These are phyloP conservation scores for Zoanthus sansibaricus DNA, from an alignment of 92 coral and sea anemone species.

Conservation along the genomic window DNA sequence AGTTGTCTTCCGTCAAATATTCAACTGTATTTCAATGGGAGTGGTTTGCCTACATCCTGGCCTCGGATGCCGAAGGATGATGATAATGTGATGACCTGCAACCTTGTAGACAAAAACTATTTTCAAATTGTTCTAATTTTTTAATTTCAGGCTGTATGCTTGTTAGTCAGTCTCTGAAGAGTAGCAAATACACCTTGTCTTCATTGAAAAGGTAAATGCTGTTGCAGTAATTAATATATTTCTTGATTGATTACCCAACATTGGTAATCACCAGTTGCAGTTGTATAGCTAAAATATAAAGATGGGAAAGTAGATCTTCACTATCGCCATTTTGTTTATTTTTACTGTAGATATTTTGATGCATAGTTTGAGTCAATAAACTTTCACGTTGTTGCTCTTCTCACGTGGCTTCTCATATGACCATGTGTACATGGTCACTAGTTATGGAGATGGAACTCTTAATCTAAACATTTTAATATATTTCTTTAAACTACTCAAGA, in stretches of 20 bases:
- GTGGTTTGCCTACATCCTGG: neutral
- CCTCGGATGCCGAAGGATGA: too few relatives aligned
- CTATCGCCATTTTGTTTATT: neutral
- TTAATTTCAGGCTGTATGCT: conserved; percentile 63
- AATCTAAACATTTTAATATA: neutral
- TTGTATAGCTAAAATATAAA: neutral
- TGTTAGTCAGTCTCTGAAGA: conserved; percentile 86
- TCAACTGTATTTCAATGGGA: neutral
- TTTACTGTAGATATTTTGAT: neutral
- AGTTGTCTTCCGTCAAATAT: too few relatives aligned
- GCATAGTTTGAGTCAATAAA: neutral
- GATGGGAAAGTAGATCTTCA: neutral
- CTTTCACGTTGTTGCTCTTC: too few relatives aligned
- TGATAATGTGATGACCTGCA: too few relatives aligned
- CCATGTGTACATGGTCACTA: neutral
- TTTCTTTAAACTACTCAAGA: neutral
- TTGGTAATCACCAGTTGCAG: neutral
- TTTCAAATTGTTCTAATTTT: neutral
- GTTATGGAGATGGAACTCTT: neutral
- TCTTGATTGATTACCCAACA: too few relatives aligned
- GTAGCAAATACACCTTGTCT: conserved; percentile 85
- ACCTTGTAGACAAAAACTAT: neutral
- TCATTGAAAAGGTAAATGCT: conserved; percentile 83
- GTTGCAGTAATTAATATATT: too few relatives aligned
- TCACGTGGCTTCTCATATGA: neutral